Conservation (phyloP, 1,140 invertebrate genomes). For the Trypoxylus dichotomus region DNA sequence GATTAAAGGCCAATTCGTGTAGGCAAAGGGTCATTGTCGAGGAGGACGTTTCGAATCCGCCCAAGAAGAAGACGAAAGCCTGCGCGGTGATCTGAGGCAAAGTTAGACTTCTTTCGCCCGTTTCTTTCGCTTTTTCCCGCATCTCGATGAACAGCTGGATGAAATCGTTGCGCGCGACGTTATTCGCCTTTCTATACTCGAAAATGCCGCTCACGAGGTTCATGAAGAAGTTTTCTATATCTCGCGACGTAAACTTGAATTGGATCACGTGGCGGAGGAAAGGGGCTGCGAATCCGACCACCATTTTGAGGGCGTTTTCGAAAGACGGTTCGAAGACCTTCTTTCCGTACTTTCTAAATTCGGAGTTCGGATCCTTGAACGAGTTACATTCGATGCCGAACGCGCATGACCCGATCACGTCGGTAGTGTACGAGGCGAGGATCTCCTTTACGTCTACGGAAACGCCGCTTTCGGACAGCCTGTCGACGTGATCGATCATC, state of each 20-base stretch:
- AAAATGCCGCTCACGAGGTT: slow-evolving; percentile 52
- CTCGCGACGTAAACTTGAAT: slow-evolving; percentile 21
- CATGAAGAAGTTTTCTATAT: slow-evolving; percentile 48
- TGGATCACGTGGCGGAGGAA: not conserved
- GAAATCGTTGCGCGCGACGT: slow-evolving; percentile 56
- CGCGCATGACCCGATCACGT: slow-evolving; percentile 57
- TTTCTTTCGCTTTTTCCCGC: slow-evolving; percentile 44
- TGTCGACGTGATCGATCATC: slow-evolving; percentile 10
- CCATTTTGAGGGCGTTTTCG: not conserved
- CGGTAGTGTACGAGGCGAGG: slow-evolving; percentile 54
- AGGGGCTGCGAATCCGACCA: not conserved
- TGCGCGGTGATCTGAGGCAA: slow-evolving; percentile 36
- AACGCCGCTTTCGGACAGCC: not conserved
- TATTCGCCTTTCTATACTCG: slow-evolving; percentile 54
- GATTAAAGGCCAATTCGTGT: slow-evolving; percentile 55
- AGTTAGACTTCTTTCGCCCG: slow-evolving; percentile 29
- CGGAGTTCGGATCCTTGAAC: slow-evolving; percentile 50
- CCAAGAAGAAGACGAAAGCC: slow-evolving; percentile 49
- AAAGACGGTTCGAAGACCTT: slow-evolving; percentile 25
- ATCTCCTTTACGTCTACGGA: slow-evolving; percentile 51
- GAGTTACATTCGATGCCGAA: slow-evolving; percentile 58
- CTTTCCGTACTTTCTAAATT: slow-evolving; percentile 47
- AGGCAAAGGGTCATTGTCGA: slow-evolving; percentile 54
- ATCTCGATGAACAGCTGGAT: slow-evolving; percentile 60
- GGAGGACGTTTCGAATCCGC: slow-evolving; percentile 58